A percentile compares a stretch with the other conserved stretches of the same genome.
Evolutionary conservation across 2,113 vertebrate species (phyloP).

Genomic region (Onychorhynchus coronatus): DNA sequence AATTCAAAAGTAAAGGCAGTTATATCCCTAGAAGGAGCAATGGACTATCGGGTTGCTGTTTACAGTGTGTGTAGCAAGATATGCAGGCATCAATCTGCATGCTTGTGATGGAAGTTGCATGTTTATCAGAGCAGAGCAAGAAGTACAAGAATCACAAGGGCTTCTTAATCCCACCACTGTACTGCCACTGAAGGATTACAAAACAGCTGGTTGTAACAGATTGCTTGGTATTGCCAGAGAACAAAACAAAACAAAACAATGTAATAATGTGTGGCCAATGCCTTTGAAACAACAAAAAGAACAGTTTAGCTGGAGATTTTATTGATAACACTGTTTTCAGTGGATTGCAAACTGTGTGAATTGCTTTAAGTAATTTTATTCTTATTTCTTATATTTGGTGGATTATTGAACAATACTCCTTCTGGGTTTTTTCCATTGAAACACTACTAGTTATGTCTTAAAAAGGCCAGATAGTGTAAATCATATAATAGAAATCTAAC

Average conservation of each 20-base stretch:
- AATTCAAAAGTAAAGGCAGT: background rate
- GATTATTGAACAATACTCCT: background rate
- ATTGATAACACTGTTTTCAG: background rate
- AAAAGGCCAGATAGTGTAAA: background rate
- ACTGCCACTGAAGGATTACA: conserved; percentile 19
- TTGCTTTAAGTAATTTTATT: background rate
- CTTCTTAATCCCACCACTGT: conserved; percentile 48
- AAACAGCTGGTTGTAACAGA: conserved; percentile 53
- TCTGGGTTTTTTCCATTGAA: background rate
- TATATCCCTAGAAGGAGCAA: background rate
- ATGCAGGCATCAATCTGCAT: background rate
- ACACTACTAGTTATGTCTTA: background rate
- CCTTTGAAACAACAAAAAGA: conserved; percentile 3
- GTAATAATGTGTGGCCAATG: background rate
- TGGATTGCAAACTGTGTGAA: background rate
- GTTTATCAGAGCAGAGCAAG: conserved; percentile 41
- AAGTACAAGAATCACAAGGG: background rate
- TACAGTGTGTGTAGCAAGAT: background rate
- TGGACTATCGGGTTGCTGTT: background rate
- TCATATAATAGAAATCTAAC: background rate
- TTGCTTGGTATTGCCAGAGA: conserved; percentile 28
- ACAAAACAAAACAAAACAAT: background rate
- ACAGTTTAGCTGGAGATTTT: background rate
- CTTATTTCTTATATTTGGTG: background rate
- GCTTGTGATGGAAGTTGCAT: background rate